Base-by-base conservation (phyloP, 2,113 vertebrate genomes). In the Ursus arctos region DNA sequence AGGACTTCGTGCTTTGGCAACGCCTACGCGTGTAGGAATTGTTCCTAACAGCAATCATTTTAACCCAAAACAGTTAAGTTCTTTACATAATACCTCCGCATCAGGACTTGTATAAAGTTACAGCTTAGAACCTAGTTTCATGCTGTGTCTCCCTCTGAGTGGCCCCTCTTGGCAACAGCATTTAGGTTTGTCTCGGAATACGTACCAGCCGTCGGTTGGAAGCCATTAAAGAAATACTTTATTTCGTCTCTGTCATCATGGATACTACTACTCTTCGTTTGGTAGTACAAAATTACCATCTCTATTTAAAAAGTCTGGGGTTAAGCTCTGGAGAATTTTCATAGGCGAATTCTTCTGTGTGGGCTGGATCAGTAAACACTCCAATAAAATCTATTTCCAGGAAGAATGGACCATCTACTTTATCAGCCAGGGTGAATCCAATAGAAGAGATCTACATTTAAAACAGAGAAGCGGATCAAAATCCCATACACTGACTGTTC, bases 321-420 rank as follows among this genome's bases (percentile, higher is more conserved):
- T 40, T 98, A 85, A 94, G 99, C 99, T 97, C 96, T 99, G 97
- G 99, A 99, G 90, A 99, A 99, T 21, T 15, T 97, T 99, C 99
- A 8, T 99, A 99, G 4, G 99, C 99, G 98, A 99, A 99, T 97
- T 99, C 99, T 97, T 99, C 99, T 2, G 96, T 99, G 84, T 99
- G 99, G 57, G 99, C 99, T 22, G 98, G 98, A 79, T 99, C 99
- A 0, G 98, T 99, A 71, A 98, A 98, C 47, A 99, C 98, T 2
- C 99, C 99, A 90, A 99, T 99, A 97, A 99, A 99, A 91, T 99
- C 99, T 0, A 99, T 99, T 98, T 99, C 99, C 96, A 99, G 98
- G 96, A 99, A 99, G 98, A 99, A 99, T 0, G 99, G 99, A 6
- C 99, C 99, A 51, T 99, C 98, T 11, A 99, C 98, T 98, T 99